phyloP scores from a whole-genome alignment of 1,140 invertebrate species.

The Musca domestica region DNA sequence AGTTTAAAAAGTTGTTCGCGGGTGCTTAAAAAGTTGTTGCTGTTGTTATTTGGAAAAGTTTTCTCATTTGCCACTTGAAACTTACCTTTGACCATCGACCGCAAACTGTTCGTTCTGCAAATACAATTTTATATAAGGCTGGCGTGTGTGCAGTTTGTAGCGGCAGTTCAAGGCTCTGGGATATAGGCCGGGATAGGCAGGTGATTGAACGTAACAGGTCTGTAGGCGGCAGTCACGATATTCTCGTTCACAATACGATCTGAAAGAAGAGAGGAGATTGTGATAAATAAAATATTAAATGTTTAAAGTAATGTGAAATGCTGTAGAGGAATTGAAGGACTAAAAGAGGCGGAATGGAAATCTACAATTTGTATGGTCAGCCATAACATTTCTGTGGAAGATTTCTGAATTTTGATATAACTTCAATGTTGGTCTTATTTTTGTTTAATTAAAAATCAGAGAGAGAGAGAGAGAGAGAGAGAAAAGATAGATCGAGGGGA shows the following conservation, averaged over 20 bases:
- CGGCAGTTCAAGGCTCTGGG: slow-evolving; percentile 85
- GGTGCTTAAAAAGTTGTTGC: not conserved
- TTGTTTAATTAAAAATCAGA: too few species aligned
- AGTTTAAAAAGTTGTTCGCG: not conserved
- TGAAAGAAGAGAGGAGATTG: slow-evolving; percentile 51
- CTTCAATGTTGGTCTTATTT: too few species aligned
- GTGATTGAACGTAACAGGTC: slow-evolving; percentile 89
- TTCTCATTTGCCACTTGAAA: not conserved
- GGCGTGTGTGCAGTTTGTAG: slow-evolving; percentile 80
- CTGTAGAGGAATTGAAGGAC: not conserved
- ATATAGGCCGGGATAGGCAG: slow-evolving; percentile 88
- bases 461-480: too few species aligned
- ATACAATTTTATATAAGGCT: slow-evolving; percentile 87
- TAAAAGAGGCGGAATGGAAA: not conserved
- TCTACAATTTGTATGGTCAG: too few species aligned
- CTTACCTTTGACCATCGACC: slow-evolving; percentile 79
- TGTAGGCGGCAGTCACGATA: slow-evolving; percentile 83
- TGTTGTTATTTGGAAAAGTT: not conserved
- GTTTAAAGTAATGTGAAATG: not conserved
- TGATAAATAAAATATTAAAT: not conserved
- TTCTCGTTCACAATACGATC: slow-evolving; percentile 83
- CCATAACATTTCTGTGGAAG: too few species aligned
- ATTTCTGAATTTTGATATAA: too few species aligned
- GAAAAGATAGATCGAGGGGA: too few species aligned
- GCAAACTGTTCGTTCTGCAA: slow-evolving; percentile 92